Conservation (phyloP, 2,797 vertebrate genomes). For the Chrosomus eos region DNA sequence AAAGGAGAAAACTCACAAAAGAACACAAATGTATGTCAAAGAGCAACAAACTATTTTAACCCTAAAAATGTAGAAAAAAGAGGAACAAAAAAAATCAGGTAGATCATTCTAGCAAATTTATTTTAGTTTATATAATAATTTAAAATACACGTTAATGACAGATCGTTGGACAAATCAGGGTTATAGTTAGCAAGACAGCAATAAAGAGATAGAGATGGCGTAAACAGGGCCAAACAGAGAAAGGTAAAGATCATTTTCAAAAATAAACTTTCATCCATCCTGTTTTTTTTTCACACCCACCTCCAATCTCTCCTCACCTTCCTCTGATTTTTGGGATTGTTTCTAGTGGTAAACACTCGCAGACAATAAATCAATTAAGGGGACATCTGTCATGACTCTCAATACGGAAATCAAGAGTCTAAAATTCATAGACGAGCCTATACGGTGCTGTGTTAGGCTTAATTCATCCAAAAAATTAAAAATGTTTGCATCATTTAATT, state of each 20-base stretch:
- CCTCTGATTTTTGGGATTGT: neutral
- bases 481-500: neutral
- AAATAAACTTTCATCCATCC: conserved; percentile 52
- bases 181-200: conserved; percentile 68
- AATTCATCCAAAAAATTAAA: neutral
- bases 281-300: neutral
- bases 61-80: neutral
- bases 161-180: conserved; percentile 70
- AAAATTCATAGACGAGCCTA: conserved; percentile 16
- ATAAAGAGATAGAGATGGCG: conserved; percentile 62
- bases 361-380: conserved; percentile 1
- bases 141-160: conserved; percentile 80
- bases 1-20: neutral
- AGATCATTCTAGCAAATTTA: conserved; percentile 76
- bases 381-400: conserved; percentile 6
- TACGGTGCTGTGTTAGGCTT: conserved; percentile 26
- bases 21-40: neutral
- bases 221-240: conserved; percentile 63
- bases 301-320: neutral
- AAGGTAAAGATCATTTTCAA: conserved; percentile 42
- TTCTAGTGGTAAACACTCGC: neutral
- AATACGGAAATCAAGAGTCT: conserved; percentile 36
- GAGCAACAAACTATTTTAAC: neutral
- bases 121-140: conserved; percentile 72
- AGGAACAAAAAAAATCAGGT: conserved; percentile 27